These are phyloP conservation scores for Acomys russatus DNA, from an alignment of 2,797 vertebrate species.

Conservation along the genomic window DNA sequence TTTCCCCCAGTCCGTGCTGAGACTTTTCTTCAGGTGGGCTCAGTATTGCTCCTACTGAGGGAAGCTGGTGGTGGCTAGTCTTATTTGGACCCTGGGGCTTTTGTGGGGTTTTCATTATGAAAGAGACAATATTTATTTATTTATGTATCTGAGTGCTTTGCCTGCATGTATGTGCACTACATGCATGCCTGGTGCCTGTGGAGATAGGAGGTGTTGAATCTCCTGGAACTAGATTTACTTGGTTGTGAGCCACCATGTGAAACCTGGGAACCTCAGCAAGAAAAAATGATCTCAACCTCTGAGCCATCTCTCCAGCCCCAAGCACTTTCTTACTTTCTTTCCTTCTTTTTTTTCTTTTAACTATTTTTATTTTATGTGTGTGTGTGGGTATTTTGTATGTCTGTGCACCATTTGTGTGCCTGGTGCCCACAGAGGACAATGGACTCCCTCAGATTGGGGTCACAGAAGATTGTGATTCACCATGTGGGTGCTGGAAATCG, in stretches of 20 bases:
- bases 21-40: not conserved
- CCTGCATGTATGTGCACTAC: not conserved
- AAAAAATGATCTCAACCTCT: not conserved
- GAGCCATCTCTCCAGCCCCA: not conserved
- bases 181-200: too few relatives aligned
- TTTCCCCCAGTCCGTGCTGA: not conserved
- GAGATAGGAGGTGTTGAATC: not conserved
- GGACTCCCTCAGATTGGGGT: not conserved
- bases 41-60: not conserved
- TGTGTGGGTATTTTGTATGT: not conserved
- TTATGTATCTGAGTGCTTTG: not conserved
- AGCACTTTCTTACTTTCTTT: too few relatives aligned
- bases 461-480: not conserved
- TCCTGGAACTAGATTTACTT: too few relatives aligned
- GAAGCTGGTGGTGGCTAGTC: not conserved
- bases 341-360: too few relatives aligned
- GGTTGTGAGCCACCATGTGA: not conserved
- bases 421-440: not conserved
- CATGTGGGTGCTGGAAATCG: not conserved
- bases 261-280: not conserved
- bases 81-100: not conserved
- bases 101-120: slow-evolving; percentile 19
- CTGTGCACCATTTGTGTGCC: not conserved
- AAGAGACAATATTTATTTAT: not conserved
- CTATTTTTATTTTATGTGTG: not conserved